phyloP scores from a whole-genome alignment of 2,888 invertebrate species.

The Himalopsyche japonica region DNA sequence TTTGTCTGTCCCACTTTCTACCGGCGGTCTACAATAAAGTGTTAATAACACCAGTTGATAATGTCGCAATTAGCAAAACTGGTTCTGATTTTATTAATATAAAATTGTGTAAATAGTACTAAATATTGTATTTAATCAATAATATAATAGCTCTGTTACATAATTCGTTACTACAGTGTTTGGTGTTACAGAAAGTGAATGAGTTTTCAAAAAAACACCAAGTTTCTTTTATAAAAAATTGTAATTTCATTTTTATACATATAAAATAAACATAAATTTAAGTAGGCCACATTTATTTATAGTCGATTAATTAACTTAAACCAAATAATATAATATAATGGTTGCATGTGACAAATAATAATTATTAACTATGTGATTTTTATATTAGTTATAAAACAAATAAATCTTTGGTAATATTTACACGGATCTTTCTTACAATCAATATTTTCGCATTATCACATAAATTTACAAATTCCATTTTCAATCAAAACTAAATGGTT shows the following conservation, averaged over 20 bases:
- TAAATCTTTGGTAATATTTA: conserved; percentile 8
- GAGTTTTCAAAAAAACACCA: neutral
- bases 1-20: no score
- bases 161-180: no score
- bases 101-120: no score
- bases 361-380: neutral
- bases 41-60: no score
- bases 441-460: neutral
- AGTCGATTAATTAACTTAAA: neutral
- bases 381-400: neutral
- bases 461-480: neutral
- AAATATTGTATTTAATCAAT: no score
- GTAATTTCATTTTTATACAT: neutral
- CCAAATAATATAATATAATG: neutral
- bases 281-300: conserved; percentile 22
- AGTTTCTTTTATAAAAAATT: neutral
- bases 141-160: no score
- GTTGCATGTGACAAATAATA: neutral
- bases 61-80: no score
- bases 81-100: no score
- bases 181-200: no score
- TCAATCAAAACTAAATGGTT: neutral
- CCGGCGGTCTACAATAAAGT: no score
- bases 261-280: neutral
- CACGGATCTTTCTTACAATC: neutral